Evolutionary conservation across 2,797 vertebrate genomes (phyloP), one percentile per base, ranked within the genome.

Genomic region (Phrynocephalus guinanensis): DNA sequence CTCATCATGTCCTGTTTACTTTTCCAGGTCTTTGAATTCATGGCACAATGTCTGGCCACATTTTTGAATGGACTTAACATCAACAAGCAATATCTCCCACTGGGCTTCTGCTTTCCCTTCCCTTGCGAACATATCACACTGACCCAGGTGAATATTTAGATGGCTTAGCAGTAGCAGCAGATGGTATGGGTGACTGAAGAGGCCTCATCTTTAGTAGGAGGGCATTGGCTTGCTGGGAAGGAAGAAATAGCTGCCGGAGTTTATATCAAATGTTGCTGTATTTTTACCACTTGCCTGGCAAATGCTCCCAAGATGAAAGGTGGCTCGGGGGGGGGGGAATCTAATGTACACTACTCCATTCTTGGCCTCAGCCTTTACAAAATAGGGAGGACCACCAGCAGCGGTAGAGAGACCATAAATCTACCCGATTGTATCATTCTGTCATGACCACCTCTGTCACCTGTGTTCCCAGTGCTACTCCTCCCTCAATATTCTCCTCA

Each of bases 81-180:
- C 48, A 83, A 95, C 24, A 92, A 95, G 85, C 92, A 78, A 85
- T 56, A 0, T 91, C 96, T 90, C 82, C 92, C 97, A 67, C 91
- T 98, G 86, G 97, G 98, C 30, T 98, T 98, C 44, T 97, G 95
- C 90, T 98, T 99, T 94, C 98, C 98, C n/a, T 98, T 98, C 90
- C 96, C 95, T 91, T 98, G 98, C 90, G 94, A 90, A 66, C 97
- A 98, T 94, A 97, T 85, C 0, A 92, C 90, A 20, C 96, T 98
- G 44, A 96, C 97, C 92, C 97, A 96, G 98, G 98, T 98, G 88
- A 94, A 89, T 0, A 7, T 30, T n/a, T 79, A 13, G 48, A 15
- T 72, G 44, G 15, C 52, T 3, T 70, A 79, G 33, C 15, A 48
- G 15, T 63, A 16, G 60, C 18, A 18, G 81, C n/a, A 76, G 44